A percentile compares a stretch with the other conserved stretches of the same genome.
Evolutionary conservation across 1,140 invertebrate genomes (phyloP).

Genomic region (Solenopsis invicta): DNA sequence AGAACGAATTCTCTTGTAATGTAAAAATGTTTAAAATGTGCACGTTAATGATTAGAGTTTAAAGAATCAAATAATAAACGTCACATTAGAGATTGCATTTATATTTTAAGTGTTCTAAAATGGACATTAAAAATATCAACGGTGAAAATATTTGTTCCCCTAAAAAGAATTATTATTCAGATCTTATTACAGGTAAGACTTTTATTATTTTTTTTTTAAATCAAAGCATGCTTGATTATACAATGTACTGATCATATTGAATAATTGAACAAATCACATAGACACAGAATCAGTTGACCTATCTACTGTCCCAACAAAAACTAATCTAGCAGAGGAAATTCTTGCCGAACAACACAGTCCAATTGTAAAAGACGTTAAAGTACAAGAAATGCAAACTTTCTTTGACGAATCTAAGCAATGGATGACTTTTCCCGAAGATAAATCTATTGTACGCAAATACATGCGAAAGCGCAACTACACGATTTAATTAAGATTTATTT

Average conservation of each 20-base stretch:
- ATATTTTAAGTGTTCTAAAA: background rate
- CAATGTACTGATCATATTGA: background rate
- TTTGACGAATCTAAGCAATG: constrained; percentile 88
- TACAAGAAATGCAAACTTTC: constrained; percentile 81
- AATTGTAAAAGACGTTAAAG: constrained; percentile 83
- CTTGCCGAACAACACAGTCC: constrained; percentile 85
- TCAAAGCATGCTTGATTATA: background rate
- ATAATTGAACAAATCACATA: background rate
- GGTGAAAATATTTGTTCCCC: background rate
- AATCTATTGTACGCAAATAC: constrained; percentile 85
- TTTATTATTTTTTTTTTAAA: constrained; percentile 14
- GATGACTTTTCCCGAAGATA: constrained; percentile 88
- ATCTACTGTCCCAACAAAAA: constrained; percentile 62
- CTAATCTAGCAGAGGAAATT: constrained; percentile 80
- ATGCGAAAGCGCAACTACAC: background rate
- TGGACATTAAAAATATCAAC: constrained; percentile 53
- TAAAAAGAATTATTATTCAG: constrained; percentile 76
- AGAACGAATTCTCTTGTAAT: background rate
- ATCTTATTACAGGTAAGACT: constrained; percentile 67
- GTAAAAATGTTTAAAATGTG: background rate
- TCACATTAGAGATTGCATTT: background rate
- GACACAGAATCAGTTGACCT: constrained; percentile 14
- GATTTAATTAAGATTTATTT: constrained; percentile 12
- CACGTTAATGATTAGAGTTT: background rate
- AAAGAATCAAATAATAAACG: background rate